phyloP scores from a whole-genome alignment of 2,113 vertebrate genomes.

The Phrynocephalus versicolor region DNA sequence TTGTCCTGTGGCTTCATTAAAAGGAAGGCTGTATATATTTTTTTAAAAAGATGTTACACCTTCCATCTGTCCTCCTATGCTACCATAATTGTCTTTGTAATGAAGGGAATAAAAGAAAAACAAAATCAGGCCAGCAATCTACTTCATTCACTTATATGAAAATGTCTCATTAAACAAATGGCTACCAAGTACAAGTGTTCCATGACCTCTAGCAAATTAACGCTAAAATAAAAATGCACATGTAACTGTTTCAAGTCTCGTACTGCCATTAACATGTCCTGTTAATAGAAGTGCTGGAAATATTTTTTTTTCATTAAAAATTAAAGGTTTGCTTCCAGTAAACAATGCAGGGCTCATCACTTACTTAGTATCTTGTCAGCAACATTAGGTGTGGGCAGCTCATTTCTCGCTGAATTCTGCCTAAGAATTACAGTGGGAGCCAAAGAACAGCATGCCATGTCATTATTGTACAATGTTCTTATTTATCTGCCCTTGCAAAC shows the following conservation, averaged over 20 bases:
- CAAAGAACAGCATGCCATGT: not conserved
- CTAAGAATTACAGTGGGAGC: not conserved
- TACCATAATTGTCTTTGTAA: constrained; percentile 37
- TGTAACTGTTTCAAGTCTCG: constrained; percentile 1
- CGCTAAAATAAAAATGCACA: constrained; percentile 28
- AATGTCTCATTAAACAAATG: constrained; percentile 51
- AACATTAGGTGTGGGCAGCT: not conserved
- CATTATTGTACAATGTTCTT: not conserved
- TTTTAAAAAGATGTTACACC: constrained; percentile 18
- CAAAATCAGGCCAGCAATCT: constrained; percentile 29
- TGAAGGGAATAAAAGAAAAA: constrained; percentile 56
- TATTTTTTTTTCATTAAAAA: constrained; percentile 31
- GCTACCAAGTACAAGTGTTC: constrained; percentile 18
- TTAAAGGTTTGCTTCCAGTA: constrained; percentile 28
- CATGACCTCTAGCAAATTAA: constrained; percentile 32
- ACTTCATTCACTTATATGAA: constrained; percentile 28
- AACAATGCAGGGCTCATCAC: constrained; percentile 22
- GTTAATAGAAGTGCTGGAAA: constrained; percentile 27
- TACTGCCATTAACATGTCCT: constrained; percentile 19
- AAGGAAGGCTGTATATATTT: constrained; percentile 23
- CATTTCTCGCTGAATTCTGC: constrained; percentile 10
- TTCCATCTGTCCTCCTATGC: constrained; percentile 16
- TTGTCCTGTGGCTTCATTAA: constrained; percentile 47
- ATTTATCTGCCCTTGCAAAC: not conserved
- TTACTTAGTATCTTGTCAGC: not conserved